Percentiles rank a stretch among this genome's conserved stretches.
Conservation (phyloP, 2,113 vertebrate genomes). For the Dasyprocta punctata region DNA sequence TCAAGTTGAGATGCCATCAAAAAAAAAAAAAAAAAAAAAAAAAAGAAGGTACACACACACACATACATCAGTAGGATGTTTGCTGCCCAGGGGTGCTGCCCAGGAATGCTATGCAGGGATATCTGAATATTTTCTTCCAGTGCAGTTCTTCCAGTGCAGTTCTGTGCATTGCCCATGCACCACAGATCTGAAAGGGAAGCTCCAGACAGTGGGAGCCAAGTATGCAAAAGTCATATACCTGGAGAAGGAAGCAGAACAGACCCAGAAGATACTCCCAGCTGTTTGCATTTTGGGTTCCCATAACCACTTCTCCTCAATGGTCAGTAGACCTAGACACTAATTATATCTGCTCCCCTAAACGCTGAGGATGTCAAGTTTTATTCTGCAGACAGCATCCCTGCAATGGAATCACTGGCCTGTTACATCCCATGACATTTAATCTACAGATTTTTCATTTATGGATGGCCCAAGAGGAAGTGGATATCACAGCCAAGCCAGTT, state of each 20-base stretch:
- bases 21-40: too few relatives aligned
- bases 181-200: background rate
- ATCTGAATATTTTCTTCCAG: background rate
- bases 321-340: background rate
- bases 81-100: background rate
- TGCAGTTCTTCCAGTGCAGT: too few relatives aligned
- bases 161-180: accelerated
- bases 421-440: background rate
- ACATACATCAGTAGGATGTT: background rate
- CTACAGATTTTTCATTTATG: background rate
- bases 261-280: background rate
- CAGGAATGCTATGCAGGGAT: too few relatives aligned
- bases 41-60: too few relatives aligned
- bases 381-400: accelerated
- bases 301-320: accelerated
- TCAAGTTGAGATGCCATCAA: background rate
- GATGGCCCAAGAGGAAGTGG: background rate
- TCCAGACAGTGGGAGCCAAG: accelerated
- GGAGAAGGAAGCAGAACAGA: too few relatives aligned
- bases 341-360: background rate
- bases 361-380: too few relatives aligned
- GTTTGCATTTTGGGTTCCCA: background rate
- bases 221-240: background rate
- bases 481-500: background rate
- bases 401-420: background rate